phyloP scores from a whole-genome alignment of 2,888 invertebrate genomes.

The Lasioglossum calceatum region DNA sequence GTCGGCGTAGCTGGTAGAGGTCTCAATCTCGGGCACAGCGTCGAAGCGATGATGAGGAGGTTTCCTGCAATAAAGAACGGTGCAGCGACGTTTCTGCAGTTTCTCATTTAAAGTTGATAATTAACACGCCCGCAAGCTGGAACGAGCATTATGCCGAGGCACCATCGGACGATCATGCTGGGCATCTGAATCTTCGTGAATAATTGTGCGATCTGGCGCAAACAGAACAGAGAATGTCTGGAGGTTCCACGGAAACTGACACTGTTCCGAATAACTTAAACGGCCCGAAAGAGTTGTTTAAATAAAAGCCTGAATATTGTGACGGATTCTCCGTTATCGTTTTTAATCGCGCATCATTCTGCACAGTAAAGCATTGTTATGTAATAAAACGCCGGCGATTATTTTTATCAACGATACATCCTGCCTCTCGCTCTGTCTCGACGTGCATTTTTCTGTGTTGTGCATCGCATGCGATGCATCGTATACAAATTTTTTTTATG shows the following conservation, averaged over 20 bases:
- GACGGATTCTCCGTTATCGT: too few species aligned
- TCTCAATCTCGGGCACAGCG: constrained; percentile 82
- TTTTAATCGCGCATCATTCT: too few species aligned
- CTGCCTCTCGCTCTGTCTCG: too few species aligned
- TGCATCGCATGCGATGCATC: too few species aligned
- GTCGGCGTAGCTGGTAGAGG: constrained; percentile 84
- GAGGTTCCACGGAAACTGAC: not conserved
- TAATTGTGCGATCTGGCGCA: not conserved
- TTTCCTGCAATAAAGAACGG: constrained; percentile 75
- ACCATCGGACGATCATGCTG: not conserved
- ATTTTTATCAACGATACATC: too few species aligned
- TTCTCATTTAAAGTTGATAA: constrained; percentile 31
- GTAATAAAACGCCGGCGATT: too few species aligned
- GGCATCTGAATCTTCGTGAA: not conserved
- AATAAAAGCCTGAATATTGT: too few species aligned
- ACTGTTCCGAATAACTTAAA: not conserved
- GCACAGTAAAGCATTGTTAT: too few species aligned
- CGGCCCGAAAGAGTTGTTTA: too few species aligned
- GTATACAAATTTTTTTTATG: too few species aligned
- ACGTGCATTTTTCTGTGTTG: too few species aligned
- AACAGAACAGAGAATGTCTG: not conserved
- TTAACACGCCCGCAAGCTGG: not conserved
- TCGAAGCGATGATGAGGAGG: constrained; percentile 85
- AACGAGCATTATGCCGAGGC: not conserved
- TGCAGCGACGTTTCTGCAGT: constrained; percentile 19